phyloP scores from a whole-genome alignment of 2,113 vertebrate genomes.

The Lepus timidus region DNA sequence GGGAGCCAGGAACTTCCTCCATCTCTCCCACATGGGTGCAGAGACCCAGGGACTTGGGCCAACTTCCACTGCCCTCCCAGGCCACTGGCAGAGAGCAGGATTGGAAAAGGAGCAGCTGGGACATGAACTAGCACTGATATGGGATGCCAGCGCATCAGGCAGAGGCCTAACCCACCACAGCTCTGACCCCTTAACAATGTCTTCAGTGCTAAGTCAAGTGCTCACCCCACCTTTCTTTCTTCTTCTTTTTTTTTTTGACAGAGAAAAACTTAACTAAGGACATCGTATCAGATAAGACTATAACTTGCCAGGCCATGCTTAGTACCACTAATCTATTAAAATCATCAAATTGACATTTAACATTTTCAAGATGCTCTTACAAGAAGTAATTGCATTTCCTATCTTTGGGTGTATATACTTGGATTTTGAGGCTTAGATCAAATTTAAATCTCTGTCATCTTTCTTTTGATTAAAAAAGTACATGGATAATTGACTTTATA shows the following conservation, averaged over 20 bases:
- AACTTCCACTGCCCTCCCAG: too few species aligned
- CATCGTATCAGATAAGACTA: not conserved
- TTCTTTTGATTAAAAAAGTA: constrained; percentile 51
- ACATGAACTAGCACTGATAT: too few species aligned
- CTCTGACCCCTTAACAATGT: too few species aligned
- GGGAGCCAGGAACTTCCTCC: too few species aligned
- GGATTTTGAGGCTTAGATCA: constrained; percentile 51
- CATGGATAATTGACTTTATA: constrained; percentile 61
- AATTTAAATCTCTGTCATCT: constrained; percentile 49
- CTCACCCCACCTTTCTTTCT: too few species aligned
- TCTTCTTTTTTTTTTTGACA: not conserved
- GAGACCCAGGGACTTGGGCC: too few species aligned
- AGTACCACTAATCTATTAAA: constrained; percentile 17
- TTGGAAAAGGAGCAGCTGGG: too few species aligned
- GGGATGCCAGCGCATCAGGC: too few species aligned
- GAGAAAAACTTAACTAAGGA: not conserved
- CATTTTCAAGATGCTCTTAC: constrained; percentile 43
- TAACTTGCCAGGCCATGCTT: constrained; percentile 25
- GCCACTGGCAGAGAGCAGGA: too few species aligned
- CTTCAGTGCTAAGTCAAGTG: too few species aligned
- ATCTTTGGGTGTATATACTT: constrained; percentile 25
- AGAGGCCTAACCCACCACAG: too few species aligned
- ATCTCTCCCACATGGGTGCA: too few species aligned
- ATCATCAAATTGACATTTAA: constrained; percentile 40
- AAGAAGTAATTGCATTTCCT: constrained; percentile 56